These are phyloP conservation scores for Trissolcus japonicus DNA, from an alignment of 2,888 invertebrate genomes.

Conservation along the genomic window DNA sequence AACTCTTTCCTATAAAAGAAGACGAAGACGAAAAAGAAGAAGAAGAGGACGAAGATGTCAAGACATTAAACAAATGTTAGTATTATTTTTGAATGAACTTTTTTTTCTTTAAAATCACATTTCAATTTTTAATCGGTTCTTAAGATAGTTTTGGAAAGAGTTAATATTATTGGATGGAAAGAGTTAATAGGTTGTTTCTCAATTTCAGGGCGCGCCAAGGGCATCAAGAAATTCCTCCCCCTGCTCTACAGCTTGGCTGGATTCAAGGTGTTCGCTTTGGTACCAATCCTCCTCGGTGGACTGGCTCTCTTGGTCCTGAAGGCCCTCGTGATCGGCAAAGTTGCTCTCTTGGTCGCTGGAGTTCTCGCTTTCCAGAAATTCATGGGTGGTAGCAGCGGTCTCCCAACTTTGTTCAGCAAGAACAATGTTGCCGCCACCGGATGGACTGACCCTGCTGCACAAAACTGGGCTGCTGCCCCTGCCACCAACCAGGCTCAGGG, in stretches of 20 bases:
- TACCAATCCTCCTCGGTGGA: slow-evolving; percentile 84
- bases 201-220: slow-evolving; percentile 81
- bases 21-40: slow-evolving; percentile 1
- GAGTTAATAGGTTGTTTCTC: slow-evolving; percentile 49
- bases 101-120: not conserved
- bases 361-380: slow-evolving; percentile 84
- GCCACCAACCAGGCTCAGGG: slow-evolving; percentile 64
- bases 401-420: slow-evolving; percentile 68
- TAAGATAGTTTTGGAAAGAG: slow-evolving; percentile 35
- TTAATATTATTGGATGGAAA: slow-evolving; percentile 43
- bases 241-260: slow-evolving; percentile 84
- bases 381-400: slow-evolving; percentile 78
- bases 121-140: not conserved
- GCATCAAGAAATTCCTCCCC: slow-evolving; percentile 83
- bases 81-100: not conserved
- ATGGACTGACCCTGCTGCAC: slow-evolving; percentile 43
- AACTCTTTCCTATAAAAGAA: slow-evolving; percentile 47
- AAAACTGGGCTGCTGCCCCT: slow-evolving; percentile 65
- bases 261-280: slow-evolving; percentile 83
- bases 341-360: slow-evolving; percentile 85
- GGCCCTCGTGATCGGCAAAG: slow-evolving; percentile 86
- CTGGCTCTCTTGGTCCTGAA: slow-evolving; percentile 85
- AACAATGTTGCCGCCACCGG: slow-evolving; percentile 58
- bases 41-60: slow-evolving; percentile 1
- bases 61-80: slow-evolving; percentile 33